These are phyloP conservation scores for Falco biarmicus DNA, from an alignment of 2,797 vertebrate genomes.

Conservation along the genomic window DNA sequence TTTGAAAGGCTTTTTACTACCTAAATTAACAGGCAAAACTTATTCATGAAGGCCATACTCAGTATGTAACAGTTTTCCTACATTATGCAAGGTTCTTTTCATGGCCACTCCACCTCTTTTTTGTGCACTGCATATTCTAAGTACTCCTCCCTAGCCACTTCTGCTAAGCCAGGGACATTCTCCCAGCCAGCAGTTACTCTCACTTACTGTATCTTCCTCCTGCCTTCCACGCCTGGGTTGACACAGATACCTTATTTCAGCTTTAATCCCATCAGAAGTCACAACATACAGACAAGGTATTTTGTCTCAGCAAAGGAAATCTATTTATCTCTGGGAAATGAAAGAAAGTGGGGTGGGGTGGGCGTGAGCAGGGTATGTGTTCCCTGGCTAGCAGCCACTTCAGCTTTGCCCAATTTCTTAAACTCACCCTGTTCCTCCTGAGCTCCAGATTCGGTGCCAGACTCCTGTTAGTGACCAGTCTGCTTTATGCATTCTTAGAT, in stretches of 20 bases:
- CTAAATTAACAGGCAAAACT: neutral
- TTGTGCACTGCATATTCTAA: neutral
- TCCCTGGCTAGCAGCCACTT: neutral
- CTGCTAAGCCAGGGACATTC: neutral
- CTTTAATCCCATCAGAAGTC: neutral
- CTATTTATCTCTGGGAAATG: neutral
- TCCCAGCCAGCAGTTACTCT: neutral
- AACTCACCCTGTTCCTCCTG: neutral
- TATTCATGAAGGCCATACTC: neutral
- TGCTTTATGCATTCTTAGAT: rapidly evolving
- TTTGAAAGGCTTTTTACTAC: neutral
- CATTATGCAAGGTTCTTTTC: neutral
- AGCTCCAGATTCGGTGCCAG: neutral
- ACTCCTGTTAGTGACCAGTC: neutral
- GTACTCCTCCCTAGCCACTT: neutral
- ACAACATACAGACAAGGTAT: neutral
- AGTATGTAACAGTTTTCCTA: neutral
- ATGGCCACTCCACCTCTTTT: neutral
- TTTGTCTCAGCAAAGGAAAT: neutral
- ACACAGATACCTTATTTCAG: neutral
- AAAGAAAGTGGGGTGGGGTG: neutral
- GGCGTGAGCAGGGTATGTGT: neutral
- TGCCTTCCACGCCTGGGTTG: neutral
- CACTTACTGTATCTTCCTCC: neutral
- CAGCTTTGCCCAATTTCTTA: neutral